Base-by-base conservation (phyloP, 92 coral and sea anemone species). In the Umimayanthus chanpuru region DNA sequence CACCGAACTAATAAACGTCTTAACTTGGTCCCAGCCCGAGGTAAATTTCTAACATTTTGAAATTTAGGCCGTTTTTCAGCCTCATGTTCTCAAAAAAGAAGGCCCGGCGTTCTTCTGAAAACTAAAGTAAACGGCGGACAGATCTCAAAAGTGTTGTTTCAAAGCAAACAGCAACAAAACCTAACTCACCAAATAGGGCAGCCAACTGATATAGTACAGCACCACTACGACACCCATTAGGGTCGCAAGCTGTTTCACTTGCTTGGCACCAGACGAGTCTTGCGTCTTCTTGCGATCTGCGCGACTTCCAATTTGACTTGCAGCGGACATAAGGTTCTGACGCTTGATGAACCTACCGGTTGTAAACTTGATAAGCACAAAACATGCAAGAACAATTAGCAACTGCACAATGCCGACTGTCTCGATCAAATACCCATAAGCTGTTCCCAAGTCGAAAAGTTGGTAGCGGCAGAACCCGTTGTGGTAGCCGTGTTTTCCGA, bases 181-280 rank as follows among this genome's bases (percentile, higher is more conserved):
- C 25, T 12, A 12, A 93, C 99, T 93, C 79, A 97, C 99, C 99
- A 97, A 90, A 85, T 95, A 95, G 29, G 99, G 99, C 70, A 97
- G 61, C 99, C 99, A 97, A 84, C 97, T 95, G 89, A 95, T 64
- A 55, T 97, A 97, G 80, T 97, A 97, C 87, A 97, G 71, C 26
- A 97, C 61, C 2, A 95, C 99, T 12, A 97, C 98, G 5, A 94
- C 89, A 2, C 91, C 99, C 99, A 95, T 97, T 89, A 94, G 93
- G 39, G 85, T 91, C 26, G 97, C 93, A 44, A 97, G 73, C 88
- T 94, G 97, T 66, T 86, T 92, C 8, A 93, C 96, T 88, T 97
- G 99, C 36, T 93, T 88, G 14, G 96, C 87, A 18, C 99, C 99
- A 21, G 93, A 86, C 5, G 98, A 92, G 70, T 96, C 95, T 90